Conservation (phyloP, 2,797 vertebrate species). For the Anguilla anguilla region DNA sequence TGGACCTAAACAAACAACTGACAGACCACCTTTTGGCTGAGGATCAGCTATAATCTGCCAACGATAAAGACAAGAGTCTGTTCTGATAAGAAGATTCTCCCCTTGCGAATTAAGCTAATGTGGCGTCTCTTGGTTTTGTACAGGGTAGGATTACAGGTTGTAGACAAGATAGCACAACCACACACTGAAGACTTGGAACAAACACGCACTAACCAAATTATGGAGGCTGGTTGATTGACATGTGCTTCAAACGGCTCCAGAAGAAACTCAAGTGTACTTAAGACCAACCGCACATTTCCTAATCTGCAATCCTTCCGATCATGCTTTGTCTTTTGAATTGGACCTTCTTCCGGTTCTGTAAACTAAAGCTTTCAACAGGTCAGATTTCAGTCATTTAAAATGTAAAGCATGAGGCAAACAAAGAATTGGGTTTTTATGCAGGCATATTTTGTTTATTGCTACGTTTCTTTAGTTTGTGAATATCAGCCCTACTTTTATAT, state of each 20-base stretch:
- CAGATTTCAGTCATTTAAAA: neutral
- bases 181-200: constrained; percentile 1
- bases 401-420: neutral
- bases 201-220: neutral
- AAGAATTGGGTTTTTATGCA: neutral
- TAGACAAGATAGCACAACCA: neutral
- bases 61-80: neutral
- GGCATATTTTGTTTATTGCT: neutral
- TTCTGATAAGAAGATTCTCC: constrained; percentile 14
- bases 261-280: neutral
- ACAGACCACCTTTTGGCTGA: constrained; percentile 5
- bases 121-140: neutral
- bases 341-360: neutral
- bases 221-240: neutral
- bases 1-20: neutral
- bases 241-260: neutral
- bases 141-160: neutral
- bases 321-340: neutral
- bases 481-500: neutral
- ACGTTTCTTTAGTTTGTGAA: neutral
- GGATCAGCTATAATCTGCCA: neutral
- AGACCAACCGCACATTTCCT: neutral
- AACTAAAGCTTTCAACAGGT: neutral
- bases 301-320: neutral
- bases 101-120: neutral